Evolutionary conservation across 2,888 invertebrate genomes (phyloP), one percentile per base, ranked within the genome.

Genomic region (Rapana venosa): DNA sequence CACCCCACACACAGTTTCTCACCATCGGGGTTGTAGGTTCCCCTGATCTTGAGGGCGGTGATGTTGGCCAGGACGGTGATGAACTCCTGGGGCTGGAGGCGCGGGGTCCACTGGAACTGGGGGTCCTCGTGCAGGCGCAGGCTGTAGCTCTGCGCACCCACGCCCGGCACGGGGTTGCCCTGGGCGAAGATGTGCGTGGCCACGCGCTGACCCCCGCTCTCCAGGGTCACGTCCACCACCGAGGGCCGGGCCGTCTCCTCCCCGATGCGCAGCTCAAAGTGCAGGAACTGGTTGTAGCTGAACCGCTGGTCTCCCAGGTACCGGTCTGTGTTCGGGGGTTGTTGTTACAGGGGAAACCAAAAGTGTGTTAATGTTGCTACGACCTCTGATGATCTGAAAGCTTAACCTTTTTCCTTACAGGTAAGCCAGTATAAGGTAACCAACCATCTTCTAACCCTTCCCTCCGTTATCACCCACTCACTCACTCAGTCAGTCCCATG

Each of bases 61-160:
- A 99, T 95, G 96, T 99, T 99, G 87, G 99, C 98, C 13, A 99
- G 97, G 70, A 99, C 97, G 0, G 98, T 98, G 96, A 99, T 98
- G 95, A 99, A 99, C 87, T 98, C 98, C 89, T 98, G 97, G 2
- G 99, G 97, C 13, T 98, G 97, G 15, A 99, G 97, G 22, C 98
- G 97, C 0, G 99, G 99, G 90, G 98, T 98, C 99, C 99, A 99
- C 20, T 98, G 98, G 95, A 98, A 99, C 91, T 98, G 97, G 0
- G 98, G 97, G 96, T 99, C 98, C 95, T 99, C 99, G 95, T 99
- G 98, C 20, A 99, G 97, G 11, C 98, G 97, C 97, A 99, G 99
- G 89, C 96, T 97, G 96, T 97, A 99, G 89, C 97, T 96, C 89
- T 93, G 92, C 8, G 56, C 58, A 32, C 87, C 79, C 0, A 94